A percentile compares a stretch with the other conserved stretches of the same genome.
These are phyloP conservation scores for Hycleus phaleratus DNA, from an alignment of 1,140 invertebrate genomes.

Conservation along the genomic window DNA sequence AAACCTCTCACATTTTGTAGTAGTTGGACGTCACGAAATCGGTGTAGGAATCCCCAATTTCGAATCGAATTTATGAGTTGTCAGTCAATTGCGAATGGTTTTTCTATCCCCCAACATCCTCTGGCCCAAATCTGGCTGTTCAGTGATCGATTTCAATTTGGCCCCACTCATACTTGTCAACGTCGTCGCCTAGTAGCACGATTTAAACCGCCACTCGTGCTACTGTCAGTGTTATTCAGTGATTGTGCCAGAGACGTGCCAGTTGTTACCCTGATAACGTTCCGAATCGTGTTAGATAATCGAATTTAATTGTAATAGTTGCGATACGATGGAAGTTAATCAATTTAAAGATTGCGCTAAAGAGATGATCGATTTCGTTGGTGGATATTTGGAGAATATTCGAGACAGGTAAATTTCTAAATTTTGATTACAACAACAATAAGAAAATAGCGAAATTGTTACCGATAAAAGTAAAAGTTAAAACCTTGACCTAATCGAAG, in stretches of 20 bases:
- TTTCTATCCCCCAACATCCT: too few species aligned
- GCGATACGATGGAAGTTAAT: conserved; percentile 58
- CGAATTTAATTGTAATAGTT: background rate
- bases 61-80: too few species aligned
- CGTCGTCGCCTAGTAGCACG: background rate
- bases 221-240: conserved; percentile 5
- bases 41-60: too few species aligned
- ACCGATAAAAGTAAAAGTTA: background rate
- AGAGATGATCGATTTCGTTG: conserved; percentile 73
- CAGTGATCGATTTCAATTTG: conserved; percentile 6
- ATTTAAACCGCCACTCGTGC: conserved; percentile 6
- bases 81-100: too few species aligned
- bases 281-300: background rate
- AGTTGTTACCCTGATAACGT: background rate
- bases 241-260: conserved; percentile 2
- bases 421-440: background rate
- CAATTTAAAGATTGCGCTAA: conserved; percentile 72
- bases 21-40: too few species aligned
- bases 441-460: background rate
- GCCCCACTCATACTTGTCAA: conserved; percentile 11
- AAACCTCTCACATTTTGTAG: too few species aligned
- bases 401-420: conserved; percentile 58
- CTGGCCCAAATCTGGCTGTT: too few species aligned
- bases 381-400: conserved; percentile 77
- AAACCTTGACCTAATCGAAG: conserved; percentile 15